Base-by-base conservation (phyloP, 1,140 invertebrate species). In the Diorhabda carinulata region DNA sequence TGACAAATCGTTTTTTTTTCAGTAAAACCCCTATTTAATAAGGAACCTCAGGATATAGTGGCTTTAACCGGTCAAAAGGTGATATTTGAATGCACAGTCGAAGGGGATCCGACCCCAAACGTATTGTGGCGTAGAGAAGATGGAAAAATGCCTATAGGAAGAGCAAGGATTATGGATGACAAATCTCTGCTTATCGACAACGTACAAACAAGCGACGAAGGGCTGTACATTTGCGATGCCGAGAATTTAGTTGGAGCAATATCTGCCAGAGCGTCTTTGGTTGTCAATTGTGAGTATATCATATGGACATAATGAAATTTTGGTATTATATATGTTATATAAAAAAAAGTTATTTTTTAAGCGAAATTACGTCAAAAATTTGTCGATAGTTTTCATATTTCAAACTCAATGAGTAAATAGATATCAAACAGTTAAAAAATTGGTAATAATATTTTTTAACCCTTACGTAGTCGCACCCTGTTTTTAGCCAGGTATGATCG, bases 111-210 rank as follows among this genome's bases (percentile, higher is more conserved):
- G n/a, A 84, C 86, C 42, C 93, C 95, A 0, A 89, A 92, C 73
- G 89, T 97, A 7, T 87, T 95, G 60, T 97, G 96, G 96, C 87
- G 91, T 61, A 90, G 94, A 76, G 91, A 95, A 79, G 92, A 92
- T 72, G 91, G 90, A 8, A 90, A 91, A 77, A 92, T 95, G 84
- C 91, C 92, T 1, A 86, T 89, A 61, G 89, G 90, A 4, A 74
- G 91, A 73, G 90, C 89, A 4, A 85, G 89, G 57, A 89, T 93
- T 63, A 81, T 90, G 57, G 90, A 92, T 58, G 90, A 92, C 75
- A 91, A 91, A 77, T 91, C 89, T 72, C 79, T 95, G 25, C 83
- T 87, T 58, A 92, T 95, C 66, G 89, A 89, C 69, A 86, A 88
- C 72, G 90, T 93, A 6, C 87, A 87, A 44, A 85, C 90, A 0